Conservation (phyloP, 2,797 vertebrate species). For the Acrossocheilus fasciatus region DNA sequence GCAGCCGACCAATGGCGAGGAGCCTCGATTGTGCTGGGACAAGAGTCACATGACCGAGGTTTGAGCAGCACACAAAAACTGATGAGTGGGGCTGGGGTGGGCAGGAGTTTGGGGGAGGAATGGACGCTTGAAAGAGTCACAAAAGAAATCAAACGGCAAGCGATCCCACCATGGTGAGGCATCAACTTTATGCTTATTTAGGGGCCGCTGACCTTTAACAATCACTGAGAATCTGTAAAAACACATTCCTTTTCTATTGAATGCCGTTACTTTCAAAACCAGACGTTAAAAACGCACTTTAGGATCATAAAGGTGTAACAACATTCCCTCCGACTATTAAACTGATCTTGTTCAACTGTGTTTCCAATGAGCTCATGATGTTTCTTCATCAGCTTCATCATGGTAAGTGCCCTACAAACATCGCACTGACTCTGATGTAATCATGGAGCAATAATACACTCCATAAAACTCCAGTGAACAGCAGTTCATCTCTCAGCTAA, state of each 20-base stretch:
- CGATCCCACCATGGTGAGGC: slow-evolving; percentile 50
- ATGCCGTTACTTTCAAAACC: neutral
- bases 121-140: slow-evolving; percentile 47
- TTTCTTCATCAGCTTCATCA: neutral
- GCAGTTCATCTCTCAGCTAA: neutral
- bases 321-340: neutral
- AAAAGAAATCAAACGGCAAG: slow-evolving; percentile 54
- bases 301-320: neutral
- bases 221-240: slow-evolving; percentile 12
- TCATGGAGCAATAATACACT: neutral
- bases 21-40: slow-evolving; percentile 79
- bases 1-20: slow-evolving; percentile 79
- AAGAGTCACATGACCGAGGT: slow-evolving; percentile 82
- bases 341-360: neutral
- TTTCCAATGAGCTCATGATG: neutral
- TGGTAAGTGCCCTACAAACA: neutral
- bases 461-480: neutral
- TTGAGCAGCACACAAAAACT: slow-evolving; percentile 62
- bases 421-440: neutral
- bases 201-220: slow-evolving; percentile 28
- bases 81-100: slow-evolving; percentile 31
- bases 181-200: slow-evolving; percentile 31
- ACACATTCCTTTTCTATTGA: neutral
- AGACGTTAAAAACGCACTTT: neutral
- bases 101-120: slow-evolving; percentile 44